A percentile compares a stretch with the other conserved stretches of the same genome.
Conservation (phyloP, 2,113 vertebrate genomes). For the Haemorhous mexicanus region DNA sequence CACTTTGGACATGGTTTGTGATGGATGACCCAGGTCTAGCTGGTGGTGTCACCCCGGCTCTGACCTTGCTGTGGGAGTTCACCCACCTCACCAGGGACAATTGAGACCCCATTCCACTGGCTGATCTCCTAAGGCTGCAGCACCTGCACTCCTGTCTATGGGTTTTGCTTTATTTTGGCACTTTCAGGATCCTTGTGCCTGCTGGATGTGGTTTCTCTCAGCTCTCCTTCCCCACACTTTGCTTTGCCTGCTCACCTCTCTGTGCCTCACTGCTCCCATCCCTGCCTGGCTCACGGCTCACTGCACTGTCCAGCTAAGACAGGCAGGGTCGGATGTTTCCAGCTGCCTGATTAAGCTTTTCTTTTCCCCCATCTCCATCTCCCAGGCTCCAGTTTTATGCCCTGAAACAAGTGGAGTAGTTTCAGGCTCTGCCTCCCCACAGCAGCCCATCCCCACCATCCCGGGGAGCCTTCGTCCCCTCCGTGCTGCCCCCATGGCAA, state of each 20-base stretch:
- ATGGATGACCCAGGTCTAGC: too few relatives aligned
- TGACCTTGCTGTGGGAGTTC: background rate
- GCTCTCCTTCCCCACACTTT: accelerated
- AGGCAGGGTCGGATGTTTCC: background rate
- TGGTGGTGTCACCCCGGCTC: accelerated
- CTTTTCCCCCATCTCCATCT: background rate
- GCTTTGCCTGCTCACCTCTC: background rate
- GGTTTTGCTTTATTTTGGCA: background rate
- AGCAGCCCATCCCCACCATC: background rate
- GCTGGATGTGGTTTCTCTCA: background rate
- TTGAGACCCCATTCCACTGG: background rate
- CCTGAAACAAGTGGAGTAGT: background rate
- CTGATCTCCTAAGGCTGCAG: too few relatives aligned
- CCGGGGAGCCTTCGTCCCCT: background rate
- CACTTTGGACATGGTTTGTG: accelerated
- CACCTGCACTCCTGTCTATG: accelerated
- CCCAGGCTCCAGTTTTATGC: background rate
- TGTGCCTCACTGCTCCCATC: accelerated
- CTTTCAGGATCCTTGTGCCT: background rate
- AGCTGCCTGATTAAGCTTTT: background rate
- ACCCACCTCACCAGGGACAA: background rate
- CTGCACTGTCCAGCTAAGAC: background rate
- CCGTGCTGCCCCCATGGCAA: accelerated
- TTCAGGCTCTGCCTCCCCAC: background rate
- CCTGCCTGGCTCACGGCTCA: background rate